phyloP scores from a whole-genome alignment of 2,113 vertebrate species.

The Rhineura floridana region DNA sequence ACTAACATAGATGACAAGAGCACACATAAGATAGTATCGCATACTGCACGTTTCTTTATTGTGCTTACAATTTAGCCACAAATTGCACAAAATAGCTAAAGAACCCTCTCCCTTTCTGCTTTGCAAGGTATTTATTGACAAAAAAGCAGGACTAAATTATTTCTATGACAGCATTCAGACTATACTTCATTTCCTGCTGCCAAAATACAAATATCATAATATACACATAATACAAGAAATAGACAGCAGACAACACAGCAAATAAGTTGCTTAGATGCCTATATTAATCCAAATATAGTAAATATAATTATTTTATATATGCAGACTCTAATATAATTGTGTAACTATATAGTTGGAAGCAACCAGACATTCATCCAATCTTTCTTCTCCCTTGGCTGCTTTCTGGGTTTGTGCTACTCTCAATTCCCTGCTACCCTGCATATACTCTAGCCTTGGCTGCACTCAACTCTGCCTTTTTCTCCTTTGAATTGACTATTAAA shows the following conservation, averaged over 20 bases:
- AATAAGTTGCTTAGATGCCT: neutral
- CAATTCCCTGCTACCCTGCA: neutral
- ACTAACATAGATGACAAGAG: conserved; percentile 73
- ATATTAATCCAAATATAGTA: neutral
- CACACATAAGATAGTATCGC: conserved; percentile 48
- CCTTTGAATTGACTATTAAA: neutral
- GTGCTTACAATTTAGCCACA: conserved; percentile 8
- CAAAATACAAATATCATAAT: neutral
- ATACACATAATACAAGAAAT: neutral
- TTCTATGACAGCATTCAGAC: neutral
- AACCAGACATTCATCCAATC: neutral
- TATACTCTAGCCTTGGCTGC: neutral
- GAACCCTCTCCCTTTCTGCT: conserved; percentile 32
- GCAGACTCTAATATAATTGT: neutral
- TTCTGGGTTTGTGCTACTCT: too few relatives aligned
- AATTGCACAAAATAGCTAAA: conserved; percentile 39
- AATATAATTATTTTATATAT: neutral
- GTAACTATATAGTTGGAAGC: neutral
- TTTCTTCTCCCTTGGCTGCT: too few relatives aligned
- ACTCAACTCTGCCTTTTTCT: neutral
- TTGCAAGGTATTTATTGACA: conserved; percentile 8
- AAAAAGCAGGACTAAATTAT: conserved; percentile 6
- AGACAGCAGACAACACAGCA: neutral
- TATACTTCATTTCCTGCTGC: neutral
- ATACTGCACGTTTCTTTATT: conserved; percentile 25